phyloP scores from a whole-genome alignment of 53 echinoderm and acorn worm genomes.

The Paracentrotus lividus region DNA sequence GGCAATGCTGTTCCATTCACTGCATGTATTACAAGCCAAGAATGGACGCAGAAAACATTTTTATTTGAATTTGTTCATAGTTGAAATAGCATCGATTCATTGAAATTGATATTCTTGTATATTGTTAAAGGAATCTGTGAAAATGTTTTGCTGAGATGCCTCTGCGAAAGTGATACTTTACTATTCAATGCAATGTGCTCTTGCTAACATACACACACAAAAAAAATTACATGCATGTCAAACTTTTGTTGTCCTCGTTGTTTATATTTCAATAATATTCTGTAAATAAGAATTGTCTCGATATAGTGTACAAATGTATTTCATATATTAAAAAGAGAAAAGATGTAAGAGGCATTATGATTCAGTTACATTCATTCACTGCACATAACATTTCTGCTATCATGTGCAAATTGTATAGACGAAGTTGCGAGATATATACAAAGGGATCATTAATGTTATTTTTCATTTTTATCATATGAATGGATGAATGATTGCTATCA shows the following conservation, averaged over 20 bases:
- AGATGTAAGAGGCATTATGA: conserved; percentile 7
- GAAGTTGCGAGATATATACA: conserved; percentile 11
- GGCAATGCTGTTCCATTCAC: neutral
- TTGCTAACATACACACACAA: conserved; percentile 13
- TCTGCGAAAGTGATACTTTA: neutral
- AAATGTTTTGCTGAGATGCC: conserved; percentile 3
- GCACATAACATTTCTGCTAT: neutral
- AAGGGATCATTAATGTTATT: neutral
- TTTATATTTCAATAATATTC: conserved; percentile 57
- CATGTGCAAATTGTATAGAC: conserved; percentile 28
- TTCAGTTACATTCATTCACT: neutral
- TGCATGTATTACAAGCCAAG: neutral
- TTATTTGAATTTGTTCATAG: neutral
- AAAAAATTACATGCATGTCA: neutral
- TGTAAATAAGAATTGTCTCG: conserved; percentile 62
- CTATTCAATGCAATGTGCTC: conserved; percentile 11
- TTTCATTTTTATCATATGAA: neutral
- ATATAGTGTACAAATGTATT: conserved; percentile 53
- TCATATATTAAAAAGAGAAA: conserved; percentile 8
- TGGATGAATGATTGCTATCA: neutral
- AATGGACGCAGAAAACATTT: neutral
- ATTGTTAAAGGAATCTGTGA: neutral
- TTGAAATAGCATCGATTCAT: neutral
- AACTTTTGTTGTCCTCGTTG: conserved; percentile 39
- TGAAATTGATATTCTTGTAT: neutral